A percentile compares a stretch with the other conserved stretches of the same genome.
Evolutionary conservation across 2,888 invertebrate species (phyloP).

Genomic region (Hybos culiciformis): DNA sequence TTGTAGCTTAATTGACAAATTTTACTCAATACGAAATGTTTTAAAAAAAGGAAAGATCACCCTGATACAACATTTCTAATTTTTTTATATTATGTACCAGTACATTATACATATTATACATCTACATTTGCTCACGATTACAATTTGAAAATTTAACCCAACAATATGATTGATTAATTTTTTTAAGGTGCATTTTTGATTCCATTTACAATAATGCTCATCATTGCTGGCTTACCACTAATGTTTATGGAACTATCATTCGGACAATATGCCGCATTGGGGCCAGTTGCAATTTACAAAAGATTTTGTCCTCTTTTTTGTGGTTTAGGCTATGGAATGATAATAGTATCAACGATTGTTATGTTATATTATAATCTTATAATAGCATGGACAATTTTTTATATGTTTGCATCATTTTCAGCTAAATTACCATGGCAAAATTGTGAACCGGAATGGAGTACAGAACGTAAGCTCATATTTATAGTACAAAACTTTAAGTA

Average conservation of each 20-base stretch:
- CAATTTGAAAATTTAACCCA: not conserved
- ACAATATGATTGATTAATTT: not conserved
- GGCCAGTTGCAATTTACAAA: conserved; percentile 67
- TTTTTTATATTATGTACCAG: no score
- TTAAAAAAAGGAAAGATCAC: no score
- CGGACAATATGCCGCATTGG: conserved; percentile 67
- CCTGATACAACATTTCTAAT: no score
- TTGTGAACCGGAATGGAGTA: conserved; percentile 58
- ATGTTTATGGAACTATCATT: conserved; percentile 78
- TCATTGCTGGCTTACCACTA: conserved; percentile 65
- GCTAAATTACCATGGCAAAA: conserved; percentile 57
- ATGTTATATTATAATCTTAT: conserved; percentile 66
- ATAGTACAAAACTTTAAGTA: not conserved
- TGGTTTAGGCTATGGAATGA: conserved; percentile 62
- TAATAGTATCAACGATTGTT: conserved; percentile 58
- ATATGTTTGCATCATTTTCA: conserved; percentile 54
- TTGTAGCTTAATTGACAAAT: no score
- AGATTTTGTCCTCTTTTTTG: conserved; percentile 57
- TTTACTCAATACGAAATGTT: no score
- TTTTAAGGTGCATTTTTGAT: conserved; percentile 64
- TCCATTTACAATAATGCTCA: conserved; percentile 67
- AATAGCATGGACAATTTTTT: conserved; percentile 66
- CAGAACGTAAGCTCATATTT: conserved; percentile 39
- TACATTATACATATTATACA: not conserved
- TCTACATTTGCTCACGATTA: not conserved